A percentile compares a stretch with the other conserved stretches of the same genome.
phyloP scores from a whole-genome alignment of 2,113 vertebrate genomes.

The Heptranchias perlo region DNA sequence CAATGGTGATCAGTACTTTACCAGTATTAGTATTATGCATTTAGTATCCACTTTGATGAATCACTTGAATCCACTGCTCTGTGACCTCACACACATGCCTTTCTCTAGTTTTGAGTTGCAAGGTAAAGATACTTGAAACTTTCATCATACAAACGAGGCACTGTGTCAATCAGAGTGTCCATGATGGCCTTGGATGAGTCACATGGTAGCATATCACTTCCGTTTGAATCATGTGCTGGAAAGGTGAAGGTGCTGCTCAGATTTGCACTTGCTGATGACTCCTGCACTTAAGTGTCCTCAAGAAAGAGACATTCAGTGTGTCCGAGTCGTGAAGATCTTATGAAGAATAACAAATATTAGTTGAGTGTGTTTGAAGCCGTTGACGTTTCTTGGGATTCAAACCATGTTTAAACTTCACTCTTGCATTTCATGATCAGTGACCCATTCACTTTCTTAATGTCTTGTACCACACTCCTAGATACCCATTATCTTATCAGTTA shows the following conservation, averaged over 20 bases:
- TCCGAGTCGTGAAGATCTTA: neutral
- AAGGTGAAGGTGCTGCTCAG: neutral
- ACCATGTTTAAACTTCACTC: neutral
- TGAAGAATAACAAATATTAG: neutral
- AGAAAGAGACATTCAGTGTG: neutral
- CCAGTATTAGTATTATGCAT: neutral
- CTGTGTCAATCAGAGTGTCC: neutral
- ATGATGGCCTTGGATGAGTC: neutral
- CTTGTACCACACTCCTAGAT: neutral
- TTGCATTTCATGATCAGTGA: neutral
- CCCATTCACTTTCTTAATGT: neutral
- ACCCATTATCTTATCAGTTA: neutral
- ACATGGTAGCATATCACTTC: neutral
- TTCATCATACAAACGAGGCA: neutral
- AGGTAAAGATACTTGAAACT: neutral
- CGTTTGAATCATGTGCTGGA: neutral
- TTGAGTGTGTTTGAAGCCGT: neutral
- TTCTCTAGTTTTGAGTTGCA: neutral
- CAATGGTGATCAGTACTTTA: neutral
- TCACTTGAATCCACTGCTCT: neutral
- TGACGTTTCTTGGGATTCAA: neutral
- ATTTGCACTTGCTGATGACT: neutral
- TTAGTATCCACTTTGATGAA: neutral
- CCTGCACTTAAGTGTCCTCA: neutral
- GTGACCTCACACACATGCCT: too few species aligned